phyloP scores from a whole-genome alignment of 2,888 invertebrate species.

The Calameuta filiformis region DNA sequence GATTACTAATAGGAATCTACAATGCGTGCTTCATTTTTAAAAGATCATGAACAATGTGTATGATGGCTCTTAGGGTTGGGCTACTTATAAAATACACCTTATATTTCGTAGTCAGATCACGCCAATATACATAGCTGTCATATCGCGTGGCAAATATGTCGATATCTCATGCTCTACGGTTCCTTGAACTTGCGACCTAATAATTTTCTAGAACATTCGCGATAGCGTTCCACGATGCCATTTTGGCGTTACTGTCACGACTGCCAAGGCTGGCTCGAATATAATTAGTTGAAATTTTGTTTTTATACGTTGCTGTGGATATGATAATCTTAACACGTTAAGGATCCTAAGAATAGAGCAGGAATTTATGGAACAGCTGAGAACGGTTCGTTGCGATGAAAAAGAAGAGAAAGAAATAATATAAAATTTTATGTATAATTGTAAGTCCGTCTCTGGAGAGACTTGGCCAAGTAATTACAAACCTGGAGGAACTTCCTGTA shows the following conservation, averaged over 20 bases:
- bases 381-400: background rate
- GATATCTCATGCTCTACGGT: slow-evolving; percentile 34
- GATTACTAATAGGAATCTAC: slow-evolving; percentile 17
- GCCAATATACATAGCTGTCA: slow-evolving; percentile 11
- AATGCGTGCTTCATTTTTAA: background rate
- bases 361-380: background rate
- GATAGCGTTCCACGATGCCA: background rate
- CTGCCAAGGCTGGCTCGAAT: background rate
- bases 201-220: slow-evolving; percentile 44
- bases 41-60: background rate
- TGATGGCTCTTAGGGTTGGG: background rate
- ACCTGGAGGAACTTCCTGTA: background rate
- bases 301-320: background rate
- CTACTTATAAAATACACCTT: background rate
- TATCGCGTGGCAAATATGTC: slow-evolving; percentile 18
- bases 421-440: background rate
- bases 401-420: background rate
- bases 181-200: slow-evolving; percentile 54
- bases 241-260: background rate
- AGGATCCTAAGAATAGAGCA: background rate
- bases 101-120: background rate
- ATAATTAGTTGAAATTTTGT: background rate
- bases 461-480: background rate
- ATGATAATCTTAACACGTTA: background rate
- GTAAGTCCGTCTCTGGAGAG: background rate